These are phyloP conservation scores for Zosterops hypoxanthus DNA, from an alignment of 2,113 vertebrate genomes.

Conservation along the genomic window DNA sequence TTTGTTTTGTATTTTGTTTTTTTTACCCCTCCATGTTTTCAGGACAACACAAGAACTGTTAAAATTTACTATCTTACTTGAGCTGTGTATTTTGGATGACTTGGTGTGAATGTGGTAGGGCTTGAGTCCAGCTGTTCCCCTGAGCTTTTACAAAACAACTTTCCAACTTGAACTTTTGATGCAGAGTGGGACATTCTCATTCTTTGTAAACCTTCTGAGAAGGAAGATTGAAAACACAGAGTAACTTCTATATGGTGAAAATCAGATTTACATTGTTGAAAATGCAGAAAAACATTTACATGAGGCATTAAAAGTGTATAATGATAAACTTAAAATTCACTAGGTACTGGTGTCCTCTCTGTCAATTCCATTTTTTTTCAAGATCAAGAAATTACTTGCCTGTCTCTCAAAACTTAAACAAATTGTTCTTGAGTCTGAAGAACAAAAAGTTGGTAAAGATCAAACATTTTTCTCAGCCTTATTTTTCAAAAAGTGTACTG, in stretches of 20 bases:
- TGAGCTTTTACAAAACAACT: background rate
- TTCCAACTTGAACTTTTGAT: background rate
- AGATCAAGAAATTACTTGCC: background rate
- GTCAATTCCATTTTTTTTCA: background rate
- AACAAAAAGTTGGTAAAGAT: background rate
- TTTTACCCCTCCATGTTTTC: background rate
- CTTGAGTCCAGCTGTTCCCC: background rate
- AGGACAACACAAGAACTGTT: background rate
- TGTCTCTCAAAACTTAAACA: background rate
- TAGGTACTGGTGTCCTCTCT: background rate
- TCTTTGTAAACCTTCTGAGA: background rate
- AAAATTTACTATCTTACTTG: background rate
- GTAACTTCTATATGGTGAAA: background rate
- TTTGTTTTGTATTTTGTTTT: background rate
- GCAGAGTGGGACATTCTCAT: background rate
- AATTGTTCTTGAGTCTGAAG: background rate
- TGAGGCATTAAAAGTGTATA: background rate
- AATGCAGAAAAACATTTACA: background rate
- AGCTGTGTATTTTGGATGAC: background rate
- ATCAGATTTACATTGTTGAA: background rate
- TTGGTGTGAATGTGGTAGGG: background rate
- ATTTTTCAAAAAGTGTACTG: background rate
- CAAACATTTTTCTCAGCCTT: background rate
- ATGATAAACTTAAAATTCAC: background rate
- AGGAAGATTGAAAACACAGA: background rate